These are phyloP conservation scores for Epinephelus lanceolatus DNA, from an alignment of 2,113 vertebrate genomes.

Conservation along the genomic window DNA sequence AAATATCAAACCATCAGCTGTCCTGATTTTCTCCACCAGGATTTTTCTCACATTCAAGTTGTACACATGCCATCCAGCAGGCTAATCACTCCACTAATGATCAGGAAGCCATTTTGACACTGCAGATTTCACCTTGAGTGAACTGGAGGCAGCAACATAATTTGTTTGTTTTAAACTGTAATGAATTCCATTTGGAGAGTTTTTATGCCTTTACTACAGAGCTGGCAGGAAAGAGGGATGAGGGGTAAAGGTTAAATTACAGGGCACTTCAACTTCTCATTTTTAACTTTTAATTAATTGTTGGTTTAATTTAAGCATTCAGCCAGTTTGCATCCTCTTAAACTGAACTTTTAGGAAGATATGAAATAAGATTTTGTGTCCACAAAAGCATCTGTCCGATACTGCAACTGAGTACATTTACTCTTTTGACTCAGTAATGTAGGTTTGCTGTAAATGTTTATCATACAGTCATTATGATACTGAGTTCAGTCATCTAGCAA, in stretches of 20 bases:
- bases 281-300: background rate
- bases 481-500: background rate
- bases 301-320: background rate
- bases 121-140: slow-evolving; percentile 10
- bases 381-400: background rate
- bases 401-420: background rate
- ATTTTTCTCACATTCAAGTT: background rate
- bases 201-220: background rate
- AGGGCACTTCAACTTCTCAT: background rate
- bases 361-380: background rate
- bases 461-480: too few relatives aligned
- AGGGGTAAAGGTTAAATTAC: background rate
- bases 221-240: too few relatives aligned
- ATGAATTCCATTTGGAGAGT: background rate
- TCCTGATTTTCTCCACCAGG: background rate
- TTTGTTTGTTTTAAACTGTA: background rate
- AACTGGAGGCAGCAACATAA: background rate
- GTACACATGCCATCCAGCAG: background rate
- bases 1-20: slow-evolving; percentile 19
- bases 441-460: background rate
- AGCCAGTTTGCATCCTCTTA: too few relatives aligned
- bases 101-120: slow-evolving; percentile 13
- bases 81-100: slow-evolving; percentile 6
- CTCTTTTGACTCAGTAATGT: background rate
- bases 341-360: background rate